Evolutionary conservation across 2,888 invertebrate genomes (phyloP), one percentile per base, ranked within the genome.

Genomic region (Netelia inedita): DNA sequence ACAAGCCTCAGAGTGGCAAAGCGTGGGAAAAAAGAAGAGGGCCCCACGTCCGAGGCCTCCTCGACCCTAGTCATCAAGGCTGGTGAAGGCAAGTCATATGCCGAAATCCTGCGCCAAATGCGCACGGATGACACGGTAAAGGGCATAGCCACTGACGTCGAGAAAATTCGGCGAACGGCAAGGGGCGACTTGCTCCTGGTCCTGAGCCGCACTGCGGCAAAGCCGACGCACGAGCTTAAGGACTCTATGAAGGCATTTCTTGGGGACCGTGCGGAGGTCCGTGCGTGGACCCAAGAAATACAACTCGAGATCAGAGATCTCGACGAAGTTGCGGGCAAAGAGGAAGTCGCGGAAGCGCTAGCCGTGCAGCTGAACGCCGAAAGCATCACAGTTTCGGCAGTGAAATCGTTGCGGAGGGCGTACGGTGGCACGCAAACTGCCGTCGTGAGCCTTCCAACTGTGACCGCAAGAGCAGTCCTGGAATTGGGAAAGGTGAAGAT

Each of bases 361-460:
- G 59, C 55, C 1, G 16, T 11, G 11, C 57, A 76, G 11, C 14
- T 66, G 2, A 16, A 59, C 3, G 14, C 35, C 46, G 2, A 43
- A 19, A 57, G 50, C 2, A 71, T 78, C 3, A 16, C 65, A 0
- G n/a, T 41, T 2, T 21, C 35, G 14, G 55, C 68, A 9, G 35
- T 83, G 16, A 73, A 57, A 11, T 76, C 76, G n/a, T 41, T 79
- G 21, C 76, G 73, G 5, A 76, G 78, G 35, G 78, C 75, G 2
- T 82, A 82, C 50, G 63, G 82, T 5, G 78, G 82, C 19, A 82
- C 72, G 0, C 76, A 43, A 28, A 85, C 72, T 2, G 81, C 81
- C 2, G 11, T 55, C 0, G 35, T 84, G 1, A 76, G 28, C 5
- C 66, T 80, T 8, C 80, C 80, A 68, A 68, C 61, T 21, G 66